These are phyloP conservation scores for Drepanosiphum platanoidis DNA, from an alignment of 2,888 invertebrate genomes.

Conservation along the genomic window DNA sequence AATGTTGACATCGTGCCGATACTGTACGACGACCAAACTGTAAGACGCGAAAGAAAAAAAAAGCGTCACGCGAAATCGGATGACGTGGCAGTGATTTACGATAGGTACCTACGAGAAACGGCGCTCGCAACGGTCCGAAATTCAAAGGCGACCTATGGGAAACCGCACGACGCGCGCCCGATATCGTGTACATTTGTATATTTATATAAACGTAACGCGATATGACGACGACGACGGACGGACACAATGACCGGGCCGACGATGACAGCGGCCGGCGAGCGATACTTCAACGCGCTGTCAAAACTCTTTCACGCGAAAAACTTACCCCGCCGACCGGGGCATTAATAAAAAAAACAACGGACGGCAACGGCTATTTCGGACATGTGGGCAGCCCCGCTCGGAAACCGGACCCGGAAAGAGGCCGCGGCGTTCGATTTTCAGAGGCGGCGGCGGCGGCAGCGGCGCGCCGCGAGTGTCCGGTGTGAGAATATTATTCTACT, in stretches of 20 bases:
- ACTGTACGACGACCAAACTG: too few relatives aligned
- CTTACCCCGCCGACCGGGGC: conserved; percentile 16
- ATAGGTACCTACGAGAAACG: too few relatives aligned
- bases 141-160: too few relatives aligned
- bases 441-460: not conserved
- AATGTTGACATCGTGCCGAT: too few relatives aligned
- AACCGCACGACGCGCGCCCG: too few relatives aligned
- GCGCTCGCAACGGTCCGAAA: too few relatives aligned
- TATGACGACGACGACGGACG: not conserved
- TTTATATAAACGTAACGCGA: not conserved
- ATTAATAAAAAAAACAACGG: too few relatives aligned
- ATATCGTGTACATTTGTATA: too few relatives aligned
- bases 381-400: not conserved
- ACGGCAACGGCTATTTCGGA: not conserved
- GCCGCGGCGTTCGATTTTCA: not conserved
- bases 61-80: too few relatives aligned
- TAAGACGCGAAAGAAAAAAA: too few relatives aligned
- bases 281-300: conserved; percentile 54
- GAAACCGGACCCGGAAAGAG: conserved; percentile 48
- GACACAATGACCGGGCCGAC: not conserved
- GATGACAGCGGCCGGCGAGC: conserved; percentile 37
- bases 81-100: too few relatives aligned
- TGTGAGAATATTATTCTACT: conserved; percentile 40
- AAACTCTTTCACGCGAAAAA: conserved; percentile 7
- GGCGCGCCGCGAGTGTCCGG: conserved; percentile 19